Evolutionary conservation across 2,888 invertebrate species (phyloP), one percentile per base, ranked within the genome.

Genomic region (Limnephilus auricula): DNA sequence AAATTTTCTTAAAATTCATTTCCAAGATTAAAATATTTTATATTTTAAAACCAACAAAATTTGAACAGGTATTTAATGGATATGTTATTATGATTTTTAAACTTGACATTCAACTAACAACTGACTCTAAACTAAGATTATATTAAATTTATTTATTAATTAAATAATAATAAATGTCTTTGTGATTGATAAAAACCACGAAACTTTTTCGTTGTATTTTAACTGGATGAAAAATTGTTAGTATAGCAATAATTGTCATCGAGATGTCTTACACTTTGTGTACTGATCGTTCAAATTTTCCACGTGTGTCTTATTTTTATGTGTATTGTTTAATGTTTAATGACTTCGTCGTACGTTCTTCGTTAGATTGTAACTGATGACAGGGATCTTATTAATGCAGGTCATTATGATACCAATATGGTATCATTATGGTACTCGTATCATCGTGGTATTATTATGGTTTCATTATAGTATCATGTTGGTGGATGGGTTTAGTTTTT

Each of bases 21-120:
- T 65, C 25, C 25, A 65, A 65, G 18, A 18, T 50, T 25, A 18
- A 50, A 50, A 50, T 65, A 9, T 25, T 65, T 25, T n/a, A 25
- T 25, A n/a, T 65, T n/a, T 65, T n/a, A n/a, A 65, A n/a, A n/a
- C 6, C 65, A 65, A 65, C 25, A 65, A 65, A 25, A 65, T n/a
- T 25, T 9, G 9, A 65, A 65, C n/a, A 65, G 65, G 65, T 65
- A 65, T 65, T 65, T 65, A 65, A 65, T 65, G 65, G 65, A 65
- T 65, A 65, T 65, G 65, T 65, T n/a, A 65, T 65, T 65, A 65
- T 65, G 65, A 65, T n/a, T 65, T 65, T 65, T n/a, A 65, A 65
- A 65, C 65, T n/a, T 65, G 65, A 65, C 65, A 65, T 65, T 65
- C 65, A 65, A 65, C 65, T 65, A 65, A 65, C 65, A 65, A 65